A percentile compares a stretch with the other conserved stretches of the same genome.
phyloP scores from a whole-genome alignment of 1,140 invertebrate genomes.

The Drosophila equinoxialis region DNA sequence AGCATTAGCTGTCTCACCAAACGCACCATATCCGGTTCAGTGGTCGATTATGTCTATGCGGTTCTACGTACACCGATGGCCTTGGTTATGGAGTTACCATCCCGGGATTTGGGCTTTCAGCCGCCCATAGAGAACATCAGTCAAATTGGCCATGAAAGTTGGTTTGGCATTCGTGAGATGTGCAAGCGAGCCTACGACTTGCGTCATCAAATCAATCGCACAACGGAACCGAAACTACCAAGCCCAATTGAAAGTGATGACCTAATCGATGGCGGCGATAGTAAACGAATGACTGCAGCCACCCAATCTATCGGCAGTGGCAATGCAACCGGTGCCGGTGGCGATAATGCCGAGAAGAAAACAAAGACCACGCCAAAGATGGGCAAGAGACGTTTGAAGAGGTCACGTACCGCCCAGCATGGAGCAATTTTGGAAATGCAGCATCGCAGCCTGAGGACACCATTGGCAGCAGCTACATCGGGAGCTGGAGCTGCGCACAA shows the following conservation, averaged over 20 bases:
- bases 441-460: constrained; percentile 6
- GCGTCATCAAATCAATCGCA: constrained; percentile 45
- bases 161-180: constrained; percentile 82
- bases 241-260: not conserved
- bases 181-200: constrained; percentile 69
- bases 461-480: no score
- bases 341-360: not conserved
- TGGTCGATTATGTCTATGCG: constrained; percentile 89
- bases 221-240: constrained; percentile 43
- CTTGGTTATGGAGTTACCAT: constrained; percentile 88
- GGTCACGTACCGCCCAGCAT: constrained; percentile 31
- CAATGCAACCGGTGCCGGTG: not conserved
- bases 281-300: not conserved
- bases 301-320: not conserved
- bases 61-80: constrained; percentile 86
- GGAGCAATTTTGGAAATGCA: constrained; percentile 46
- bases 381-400: constrained; percentile 49
- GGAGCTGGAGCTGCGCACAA: not conserved
- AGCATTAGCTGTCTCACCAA: constrained; percentile 75
- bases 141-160: constrained; percentile 85
- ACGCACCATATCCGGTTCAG: constrained; percentile 87
- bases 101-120: constrained; percentile 86
- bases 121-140: constrained; percentile 86
- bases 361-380: constrained; percentile 39
- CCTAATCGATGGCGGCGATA: not conserved